Percentiles rank a stretch among this genome's conserved stretches.
phyloP scores from a whole-genome alignment of 2,113 vertebrate species.

The Oncorhynchus kisutch region DNA sequence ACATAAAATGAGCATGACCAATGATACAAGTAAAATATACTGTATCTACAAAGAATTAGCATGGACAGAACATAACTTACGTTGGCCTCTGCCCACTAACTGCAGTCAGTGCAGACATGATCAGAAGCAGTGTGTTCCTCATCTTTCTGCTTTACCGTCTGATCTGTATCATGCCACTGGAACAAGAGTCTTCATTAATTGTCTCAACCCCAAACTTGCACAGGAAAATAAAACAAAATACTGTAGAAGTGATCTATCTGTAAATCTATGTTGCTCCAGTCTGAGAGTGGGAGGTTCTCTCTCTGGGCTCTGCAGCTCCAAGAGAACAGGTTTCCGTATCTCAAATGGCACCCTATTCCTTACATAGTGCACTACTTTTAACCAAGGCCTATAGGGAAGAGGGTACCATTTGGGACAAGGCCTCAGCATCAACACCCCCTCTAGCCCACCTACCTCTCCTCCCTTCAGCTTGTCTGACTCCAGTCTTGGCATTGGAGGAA shows the following conservation, averaged over 20 bases:
- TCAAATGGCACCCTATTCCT: background rate
- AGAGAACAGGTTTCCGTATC: background rate
- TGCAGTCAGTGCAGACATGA: slow-evolving; percentile 34
- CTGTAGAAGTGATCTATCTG: background rate
- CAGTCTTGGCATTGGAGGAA: slow-evolving; percentile 18
- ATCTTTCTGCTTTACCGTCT: background rate
- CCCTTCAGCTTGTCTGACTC: no score
- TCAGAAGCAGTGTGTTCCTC: slow-evolving; percentile 21
- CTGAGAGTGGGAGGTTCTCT: background rate
- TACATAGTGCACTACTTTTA: background rate
- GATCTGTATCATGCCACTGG: slow-evolving; percentile 1
- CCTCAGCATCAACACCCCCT: background rate
- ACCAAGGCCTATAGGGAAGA: no score
- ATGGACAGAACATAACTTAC: slow-evolving; percentile 58
- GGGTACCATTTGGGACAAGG: background rate
- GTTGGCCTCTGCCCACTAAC: slow-evolving; percentile 49
- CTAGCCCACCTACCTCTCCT: no score
- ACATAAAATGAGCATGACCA: no score
- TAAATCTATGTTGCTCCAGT: background rate
- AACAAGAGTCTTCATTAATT: background rate
- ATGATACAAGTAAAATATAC: no score
- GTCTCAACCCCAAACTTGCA: background rate
- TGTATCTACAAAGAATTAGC: no score
- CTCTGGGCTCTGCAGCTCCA: background rate
- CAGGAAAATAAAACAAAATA: background rate